A percentile compares a stretch with the other conserved stretches of the same genome.
These are phyloP conservation scores for Poecilia wingei DNA, from an alignment of 2,797 vertebrate genomes.

Conservation along the genomic window DNA sequence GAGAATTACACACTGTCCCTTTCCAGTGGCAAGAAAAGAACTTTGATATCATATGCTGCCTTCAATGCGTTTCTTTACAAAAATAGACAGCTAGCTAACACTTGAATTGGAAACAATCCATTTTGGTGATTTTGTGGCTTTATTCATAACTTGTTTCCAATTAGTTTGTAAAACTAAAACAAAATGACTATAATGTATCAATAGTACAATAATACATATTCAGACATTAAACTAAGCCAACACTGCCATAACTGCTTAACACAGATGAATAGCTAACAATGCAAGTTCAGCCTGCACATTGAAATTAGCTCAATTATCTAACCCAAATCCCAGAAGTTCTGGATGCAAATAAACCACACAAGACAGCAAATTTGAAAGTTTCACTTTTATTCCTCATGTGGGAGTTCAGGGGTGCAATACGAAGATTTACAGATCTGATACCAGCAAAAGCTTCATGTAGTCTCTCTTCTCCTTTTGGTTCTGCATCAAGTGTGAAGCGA, in stretches of 20 bases:
- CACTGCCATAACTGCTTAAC: no score
- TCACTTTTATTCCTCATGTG: background rate
- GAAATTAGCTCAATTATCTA: background rate
- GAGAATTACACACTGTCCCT: no score
- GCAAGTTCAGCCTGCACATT: no score
- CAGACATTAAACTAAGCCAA: no score
- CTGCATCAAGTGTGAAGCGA: background rate
- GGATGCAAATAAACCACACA: background rate
- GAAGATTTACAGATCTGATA: background rate
- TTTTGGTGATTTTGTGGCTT: no score
- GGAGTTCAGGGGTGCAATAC: background rate
- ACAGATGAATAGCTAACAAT: no score
- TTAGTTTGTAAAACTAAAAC: background rate
- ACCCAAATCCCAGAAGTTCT: background rate
- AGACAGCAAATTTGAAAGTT: background rate
- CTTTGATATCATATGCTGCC: no score
- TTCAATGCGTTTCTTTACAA: no score
- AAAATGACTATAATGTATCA: background rate
- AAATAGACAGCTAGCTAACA: no score
- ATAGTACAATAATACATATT: background rate
- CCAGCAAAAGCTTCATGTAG: background rate
- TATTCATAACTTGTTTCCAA: no score
- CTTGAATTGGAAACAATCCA: no score
- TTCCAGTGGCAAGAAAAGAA: no score
- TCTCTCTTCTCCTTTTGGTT: conserved; percentile 36